A percentile compares a stretch with the other conserved stretches of the same genome.
Conservation (phyloP, 2,113 vertebrate species). For the Panthera leo region DNA sequence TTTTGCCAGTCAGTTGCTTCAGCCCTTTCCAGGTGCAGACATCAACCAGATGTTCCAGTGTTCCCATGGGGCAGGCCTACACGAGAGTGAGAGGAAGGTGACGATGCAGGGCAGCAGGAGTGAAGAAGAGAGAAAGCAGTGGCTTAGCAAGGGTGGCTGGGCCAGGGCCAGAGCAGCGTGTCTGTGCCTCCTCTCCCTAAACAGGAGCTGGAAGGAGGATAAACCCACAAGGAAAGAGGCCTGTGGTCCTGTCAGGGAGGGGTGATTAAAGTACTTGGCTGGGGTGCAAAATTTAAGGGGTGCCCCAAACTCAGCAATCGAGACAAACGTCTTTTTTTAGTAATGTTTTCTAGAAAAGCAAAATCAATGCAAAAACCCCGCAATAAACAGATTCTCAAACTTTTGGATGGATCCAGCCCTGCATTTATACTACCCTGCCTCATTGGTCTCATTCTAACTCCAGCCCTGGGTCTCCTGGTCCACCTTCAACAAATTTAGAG, state of each 20-base stretch:
- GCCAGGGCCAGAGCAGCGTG: accelerated
- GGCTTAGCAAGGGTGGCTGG: too few relatives aligned
- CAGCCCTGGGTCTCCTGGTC: neutral
- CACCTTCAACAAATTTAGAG: neutral
- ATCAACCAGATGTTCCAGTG: too few relatives aligned
- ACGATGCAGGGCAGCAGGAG: accelerated
- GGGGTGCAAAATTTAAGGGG: neutral
- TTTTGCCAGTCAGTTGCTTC: neutral
- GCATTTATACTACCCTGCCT: neutral
- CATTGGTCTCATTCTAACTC: too few relatives aligned
- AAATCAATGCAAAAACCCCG: neutral
- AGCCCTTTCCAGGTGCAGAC: neutral
- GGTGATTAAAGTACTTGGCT: neutral
- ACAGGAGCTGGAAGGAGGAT: neutral
- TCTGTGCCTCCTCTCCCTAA: too few relatives aligned
- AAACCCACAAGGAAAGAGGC: neutral
- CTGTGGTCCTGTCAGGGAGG: neutral
- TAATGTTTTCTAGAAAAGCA: neutral
- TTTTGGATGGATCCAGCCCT: neutral
- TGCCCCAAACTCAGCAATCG: neutral
- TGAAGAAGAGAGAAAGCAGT: neutral
- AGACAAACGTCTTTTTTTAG: neutral
- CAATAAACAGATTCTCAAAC: neutral
- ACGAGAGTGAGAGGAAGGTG: neutral
- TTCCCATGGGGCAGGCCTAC: neutral